A percentile compares a stretch with the other conserved stretches of the same genome.
Conservation (phyloP, 2,797 vertebrate species). For the Lacerta agilis region DNA sequence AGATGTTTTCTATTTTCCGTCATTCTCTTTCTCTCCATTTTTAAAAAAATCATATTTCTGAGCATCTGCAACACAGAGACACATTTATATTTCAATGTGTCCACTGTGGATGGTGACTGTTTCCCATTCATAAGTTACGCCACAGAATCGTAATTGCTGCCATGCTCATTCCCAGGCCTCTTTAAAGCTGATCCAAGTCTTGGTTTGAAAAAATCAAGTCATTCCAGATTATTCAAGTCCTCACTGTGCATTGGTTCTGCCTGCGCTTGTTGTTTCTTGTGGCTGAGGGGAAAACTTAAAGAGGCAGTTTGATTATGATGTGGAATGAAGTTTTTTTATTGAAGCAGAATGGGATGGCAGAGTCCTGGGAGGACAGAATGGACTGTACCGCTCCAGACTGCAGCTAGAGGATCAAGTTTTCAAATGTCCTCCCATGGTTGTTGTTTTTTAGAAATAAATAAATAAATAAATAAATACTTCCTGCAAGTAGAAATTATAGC, state of each 20-base stretch:
- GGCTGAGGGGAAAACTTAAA: conserved; percentile 25
- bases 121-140: conserved; percentile 61
- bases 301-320: neutral
- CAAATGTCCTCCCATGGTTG: neutral
- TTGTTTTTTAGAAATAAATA: neutral
- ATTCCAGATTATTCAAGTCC: conserved; percentile 41
- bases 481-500: neutral
- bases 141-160: conserved; percentile 61
- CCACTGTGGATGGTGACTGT: conserved; percentile 56
- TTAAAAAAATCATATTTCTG: conserved; percentile 38
- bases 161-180: conserved; percentile 64
- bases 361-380: neutral
- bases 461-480: neutral
- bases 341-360: neutral
- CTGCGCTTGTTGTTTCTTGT: conserved; percentile 36
- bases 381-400: neutral
- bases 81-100: conserved; percentile 68
- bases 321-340: neutral
- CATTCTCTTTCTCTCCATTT: conserved; percentile 27
- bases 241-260: conserved; percentile 41
- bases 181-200: conserved; percentile 69
- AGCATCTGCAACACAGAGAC: conserved; percentile 50
- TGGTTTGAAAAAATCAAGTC: conserved; percentile 54
- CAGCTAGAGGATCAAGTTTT: neutral
- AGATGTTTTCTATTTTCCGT: neutral